Percentiles rank a stretch among this genome's conserved stretches.
These are phyloP conservation scores for Apostichopus leukothele DNA, from an alignment of 53 echinoderm and acorn worm genomes.

Conservation along the genomic window DNA sequence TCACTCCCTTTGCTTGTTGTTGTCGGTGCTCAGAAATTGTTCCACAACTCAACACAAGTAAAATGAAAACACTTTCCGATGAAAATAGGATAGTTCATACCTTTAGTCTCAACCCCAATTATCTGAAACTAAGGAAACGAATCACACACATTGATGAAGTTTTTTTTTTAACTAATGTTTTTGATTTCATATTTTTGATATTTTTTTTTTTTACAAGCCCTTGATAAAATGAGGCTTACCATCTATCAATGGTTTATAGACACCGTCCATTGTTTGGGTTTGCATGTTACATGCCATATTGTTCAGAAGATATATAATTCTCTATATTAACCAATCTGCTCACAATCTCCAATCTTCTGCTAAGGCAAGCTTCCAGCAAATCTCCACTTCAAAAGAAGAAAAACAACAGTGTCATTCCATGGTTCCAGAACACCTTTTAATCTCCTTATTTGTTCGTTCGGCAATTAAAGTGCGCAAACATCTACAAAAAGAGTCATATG, in stretches of 20 bases:
- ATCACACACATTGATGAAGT: conserved; percentile 41
- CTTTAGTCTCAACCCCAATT: not conserved
- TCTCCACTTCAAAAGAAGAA: not conserved
- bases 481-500: not conserved
- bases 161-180: conserved; percentile 10
- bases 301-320: not conserved
- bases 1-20: not conserved
- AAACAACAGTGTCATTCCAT: not conserved
- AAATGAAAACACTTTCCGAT: conserved; percentile 3
- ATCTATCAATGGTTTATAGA: no score
- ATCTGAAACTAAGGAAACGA: conserved; percentile 20
- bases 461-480: not conserved
- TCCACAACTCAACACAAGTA: not conserved
- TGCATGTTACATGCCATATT: not conserved
- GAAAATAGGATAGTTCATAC: not conserved
- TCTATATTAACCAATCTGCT: not conserved
- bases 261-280: not conserved
- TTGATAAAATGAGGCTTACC: not conserved
- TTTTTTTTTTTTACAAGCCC: not conserved
- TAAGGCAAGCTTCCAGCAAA: not conserved
- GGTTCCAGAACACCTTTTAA: not conserved
- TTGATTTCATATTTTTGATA: not conserved
- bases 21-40: not conserved
- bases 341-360: not conserved
- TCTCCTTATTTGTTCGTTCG: not conserved